Evolutionary conservation across 2,888 invertebrate genomes (phyloP).

Genomic region (Agrotis puta): DNA sequence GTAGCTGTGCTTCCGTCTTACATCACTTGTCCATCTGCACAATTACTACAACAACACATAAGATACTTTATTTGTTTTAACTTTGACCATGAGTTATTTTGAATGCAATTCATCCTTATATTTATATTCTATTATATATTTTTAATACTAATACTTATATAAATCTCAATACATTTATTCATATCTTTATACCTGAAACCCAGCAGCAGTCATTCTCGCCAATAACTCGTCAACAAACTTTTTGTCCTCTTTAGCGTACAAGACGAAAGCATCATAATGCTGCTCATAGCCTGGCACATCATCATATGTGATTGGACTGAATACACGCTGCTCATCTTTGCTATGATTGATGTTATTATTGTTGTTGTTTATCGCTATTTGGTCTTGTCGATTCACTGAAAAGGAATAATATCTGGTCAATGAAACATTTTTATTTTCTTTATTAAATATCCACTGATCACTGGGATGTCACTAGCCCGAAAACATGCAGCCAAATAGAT

Average conservation of each 20-base stretch:
- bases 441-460: no score
- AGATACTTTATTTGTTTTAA: neutral
- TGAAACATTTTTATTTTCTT: no score
- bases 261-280: constrained; percentile 94
- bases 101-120: neutral
- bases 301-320: constrained; percentile 83
- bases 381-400: constrained; percentile 56
- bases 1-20: no score
- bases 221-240: constrained; percentile 93
- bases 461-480: no score
- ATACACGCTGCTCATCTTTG: constrained; percentile 26
- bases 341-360: constrained; percentile 44
- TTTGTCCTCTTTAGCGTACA: constrained; percentile 94
- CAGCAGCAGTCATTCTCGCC: constrained; percentile 91
- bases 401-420: neutral
- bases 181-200: constrained; percentile 90
- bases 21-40: no score
- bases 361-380: constrained; percentile 56
- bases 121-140: neutral
- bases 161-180: neutral
- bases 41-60: no score
- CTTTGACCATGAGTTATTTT: neutral
- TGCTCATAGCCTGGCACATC: constrained; percentile 90
- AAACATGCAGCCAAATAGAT: no score
- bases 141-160: neutral